These are phyloP conservation scores for Zeus faber DNA, from an alignment of 2,113 vertebrate genomes.

Conservation along the genomic window DNA sequence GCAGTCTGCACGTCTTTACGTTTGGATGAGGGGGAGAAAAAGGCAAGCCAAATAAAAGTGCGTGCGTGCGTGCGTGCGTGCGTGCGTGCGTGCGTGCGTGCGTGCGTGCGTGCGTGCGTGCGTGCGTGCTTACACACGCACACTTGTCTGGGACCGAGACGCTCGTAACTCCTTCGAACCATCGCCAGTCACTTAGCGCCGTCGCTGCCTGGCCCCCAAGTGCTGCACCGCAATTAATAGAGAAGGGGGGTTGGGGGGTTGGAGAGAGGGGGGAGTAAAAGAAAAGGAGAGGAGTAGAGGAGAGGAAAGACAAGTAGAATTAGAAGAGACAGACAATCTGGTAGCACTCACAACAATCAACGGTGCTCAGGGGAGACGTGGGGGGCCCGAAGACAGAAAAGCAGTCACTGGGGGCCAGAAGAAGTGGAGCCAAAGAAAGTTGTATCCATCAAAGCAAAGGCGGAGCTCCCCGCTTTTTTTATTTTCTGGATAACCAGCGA, in stretches of 20 bases:
- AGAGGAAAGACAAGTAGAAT: slow-evolving; percentile 18
- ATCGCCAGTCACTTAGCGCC: slow-evolving; percentile 32
- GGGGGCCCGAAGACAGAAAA: slow-evolving; percentile 11
- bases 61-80: background rate
- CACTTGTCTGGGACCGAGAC: slow-evolving; percentile 2
- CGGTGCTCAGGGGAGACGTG: slow-evolving; percentile 17
- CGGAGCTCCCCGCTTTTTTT: background rate
- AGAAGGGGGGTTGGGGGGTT: background rate
- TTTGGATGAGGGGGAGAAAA: slow-evolving; percentile 4
- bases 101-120: slow-evolving; percentile 5
- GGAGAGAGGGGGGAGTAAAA: slow-evolving; percentile 2
- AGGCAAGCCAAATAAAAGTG: background rate
- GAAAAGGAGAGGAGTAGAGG: background rate
- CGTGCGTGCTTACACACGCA: no score
- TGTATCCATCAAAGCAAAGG: slow-evolving; percentile 1
- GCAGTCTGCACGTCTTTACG: slow-evolving; percentile 26
- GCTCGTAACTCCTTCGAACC: slow-evolving; percentile 9
- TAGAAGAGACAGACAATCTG: slow-evolving; percentile 38
- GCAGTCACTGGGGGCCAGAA: background rate
- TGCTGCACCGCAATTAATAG: slow-evolving; percentile 41
- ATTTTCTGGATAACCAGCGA: no score
- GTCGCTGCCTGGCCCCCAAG: slow-evolving; percentile 13
- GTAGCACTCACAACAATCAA: slow-evolving; percentile 28
- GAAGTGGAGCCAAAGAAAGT: background rate
- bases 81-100: background rate